Percentiles rank a stretch among this genome's conserved stretches.
Conservation (phyloP, 37 sponge, comb jelly and placozoan species). For the Haliclona indistincta region DNA sequence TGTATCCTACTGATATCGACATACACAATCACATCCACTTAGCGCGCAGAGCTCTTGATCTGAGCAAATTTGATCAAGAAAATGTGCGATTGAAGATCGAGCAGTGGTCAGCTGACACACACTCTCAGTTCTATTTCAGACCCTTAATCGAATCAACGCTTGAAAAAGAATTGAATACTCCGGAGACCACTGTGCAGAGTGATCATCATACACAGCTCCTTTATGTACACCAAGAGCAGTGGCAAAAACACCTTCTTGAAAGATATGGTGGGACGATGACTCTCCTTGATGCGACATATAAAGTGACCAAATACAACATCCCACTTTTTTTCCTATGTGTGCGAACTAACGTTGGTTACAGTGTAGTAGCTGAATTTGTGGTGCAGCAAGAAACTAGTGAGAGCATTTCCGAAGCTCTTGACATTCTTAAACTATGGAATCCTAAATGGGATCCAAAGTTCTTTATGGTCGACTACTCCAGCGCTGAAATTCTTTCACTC, state of each 20-base stretch:
- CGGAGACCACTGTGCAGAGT: neutral
- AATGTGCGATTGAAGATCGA: conserved; percentile 14
- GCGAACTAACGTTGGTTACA: conserved; percentile 46
- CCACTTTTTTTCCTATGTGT: conserved; percentile 53
- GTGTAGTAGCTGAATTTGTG: conserved; percentile 43
- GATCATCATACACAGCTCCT: neutral
- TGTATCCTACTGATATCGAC: conserved; percentile 19
- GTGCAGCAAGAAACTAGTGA: conserved; percentile 23
- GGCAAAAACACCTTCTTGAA: conserved; percentile 31
- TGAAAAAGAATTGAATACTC: neutral
- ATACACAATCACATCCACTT: conserved; percentile 10
- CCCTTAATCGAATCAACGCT: conserved; percentile 3
- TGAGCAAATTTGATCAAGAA: conserved; percentile 35
- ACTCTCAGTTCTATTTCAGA: neutral
- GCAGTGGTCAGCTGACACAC: neutral
- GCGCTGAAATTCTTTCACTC: conserved; percentile 35
- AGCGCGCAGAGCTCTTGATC: conserved; percentile 11
- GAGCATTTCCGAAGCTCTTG: conserved; percentile 33
- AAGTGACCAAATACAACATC: conserved; percentile 40
- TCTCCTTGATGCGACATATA: conserved; percentile 56
- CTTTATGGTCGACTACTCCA: conserved; percentile 45
- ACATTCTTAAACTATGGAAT: conserved; percentile 41
- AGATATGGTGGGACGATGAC: conserved; percentile 39
- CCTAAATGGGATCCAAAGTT: conserved; percentile 35
- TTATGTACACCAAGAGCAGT: conserved; percentile 37